A percentile compares a stretch with the other conserved stretches of the same genome.
phyloP scores from a whole-genome alignment of 2,113 vertebrate genomes.

The Carassius carassius region DNA sequence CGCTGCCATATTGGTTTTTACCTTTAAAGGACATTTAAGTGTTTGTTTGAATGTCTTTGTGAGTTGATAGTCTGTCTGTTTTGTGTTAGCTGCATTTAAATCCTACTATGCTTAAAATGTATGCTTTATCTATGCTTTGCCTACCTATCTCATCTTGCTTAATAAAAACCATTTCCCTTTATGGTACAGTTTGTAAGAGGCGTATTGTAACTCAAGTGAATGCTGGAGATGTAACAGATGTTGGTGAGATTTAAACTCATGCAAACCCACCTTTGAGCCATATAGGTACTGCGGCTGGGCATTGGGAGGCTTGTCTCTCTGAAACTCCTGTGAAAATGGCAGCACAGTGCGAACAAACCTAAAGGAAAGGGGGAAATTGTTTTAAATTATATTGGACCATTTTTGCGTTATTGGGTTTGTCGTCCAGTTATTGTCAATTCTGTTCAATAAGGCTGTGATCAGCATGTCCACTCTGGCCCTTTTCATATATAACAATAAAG shows the following conservation, averaged over 20 bases:
- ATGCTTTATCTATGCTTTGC: no score
- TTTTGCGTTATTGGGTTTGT: neutral
- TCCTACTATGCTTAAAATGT: neutral
- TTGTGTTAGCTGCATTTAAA: neutral
- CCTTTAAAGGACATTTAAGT: neutral
- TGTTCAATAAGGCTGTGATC: neutral
- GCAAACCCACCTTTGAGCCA: slow-evolving; percentile 81
- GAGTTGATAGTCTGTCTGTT: neutral
- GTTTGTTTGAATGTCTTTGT: neutral
- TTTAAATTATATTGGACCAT: neutral
- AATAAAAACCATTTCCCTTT: neutral
- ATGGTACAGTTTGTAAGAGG: neutral
- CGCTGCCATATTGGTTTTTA: neutral
- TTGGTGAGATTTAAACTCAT: neutral
- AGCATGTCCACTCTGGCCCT: neutral
- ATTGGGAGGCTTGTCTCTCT: slow-evolving; percentile 89
- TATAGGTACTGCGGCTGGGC: slow-evolving; percentile 88
- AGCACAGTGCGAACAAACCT: slow-evolving; percentile 88
- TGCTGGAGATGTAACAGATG: neutral
- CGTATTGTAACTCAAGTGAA: neutral
- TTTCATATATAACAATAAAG: neutral
- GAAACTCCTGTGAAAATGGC: slow-evolving; percentile 88
- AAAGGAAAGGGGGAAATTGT: slow-evolving; percentile 30
- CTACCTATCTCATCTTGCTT: no score
- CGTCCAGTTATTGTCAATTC: neutral